A percentile compares a stretch with the other conserved stretches of the same genome.
phyloP scores from a whole-genome alignment of 2,888 invertebrate genomes.

The Drosophila rellima region DNA sequence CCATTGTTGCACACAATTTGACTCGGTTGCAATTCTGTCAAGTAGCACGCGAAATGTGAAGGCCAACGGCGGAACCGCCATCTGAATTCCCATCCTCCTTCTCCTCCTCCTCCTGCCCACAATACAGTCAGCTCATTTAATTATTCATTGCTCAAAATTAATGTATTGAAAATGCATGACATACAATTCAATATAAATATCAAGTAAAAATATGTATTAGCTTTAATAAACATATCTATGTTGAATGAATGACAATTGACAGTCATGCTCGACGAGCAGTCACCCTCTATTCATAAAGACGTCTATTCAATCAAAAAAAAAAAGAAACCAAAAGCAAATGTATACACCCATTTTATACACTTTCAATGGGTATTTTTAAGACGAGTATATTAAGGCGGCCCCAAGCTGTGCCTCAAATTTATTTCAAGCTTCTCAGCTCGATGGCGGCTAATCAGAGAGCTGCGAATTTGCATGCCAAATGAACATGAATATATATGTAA shows the following conservation, averaged over 20 bases:
- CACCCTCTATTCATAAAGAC: neutral
- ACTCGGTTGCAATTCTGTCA: conserved; percentile 58
- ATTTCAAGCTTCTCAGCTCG: conserved; percentile 4
- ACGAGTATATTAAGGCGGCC: conserved; percentile 27
- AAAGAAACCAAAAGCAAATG: too few species aligned
- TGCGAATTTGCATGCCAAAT: conserved; percentile 22
- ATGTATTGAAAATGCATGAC: conserved; percentile 6
- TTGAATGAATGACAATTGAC: too few species aligned
- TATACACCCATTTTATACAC: neutral
- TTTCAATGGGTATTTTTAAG: neutral
- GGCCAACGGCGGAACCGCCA: conserved; percentile 43
- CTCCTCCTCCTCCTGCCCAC: conserved; percentile 18
- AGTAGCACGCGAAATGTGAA: conserved; percentile 62
- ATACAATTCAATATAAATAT: conserved; percentile 17
- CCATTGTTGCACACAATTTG: conserved; percentile 59
- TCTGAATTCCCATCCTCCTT: conserved; percentile 5
- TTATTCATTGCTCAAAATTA: conserved; percentile 29
- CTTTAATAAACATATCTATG: too few species aligned
- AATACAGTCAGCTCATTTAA: conserved; percentile 22
- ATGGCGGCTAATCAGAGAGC: conserved; percentile 20
- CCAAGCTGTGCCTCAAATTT: conserved; percentile 16
- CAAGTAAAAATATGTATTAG: neutral
- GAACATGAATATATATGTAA: conserved; percentile 19
- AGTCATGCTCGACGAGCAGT: too few species aligned
- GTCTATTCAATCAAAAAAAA: too few species aligned